Percentiles rank a stretch among this genome's conserved stretches.
phyloP scores from a whole-genome alignment of 2,888 invertebrate genomes.

The Diogma glabrata region DNA sequence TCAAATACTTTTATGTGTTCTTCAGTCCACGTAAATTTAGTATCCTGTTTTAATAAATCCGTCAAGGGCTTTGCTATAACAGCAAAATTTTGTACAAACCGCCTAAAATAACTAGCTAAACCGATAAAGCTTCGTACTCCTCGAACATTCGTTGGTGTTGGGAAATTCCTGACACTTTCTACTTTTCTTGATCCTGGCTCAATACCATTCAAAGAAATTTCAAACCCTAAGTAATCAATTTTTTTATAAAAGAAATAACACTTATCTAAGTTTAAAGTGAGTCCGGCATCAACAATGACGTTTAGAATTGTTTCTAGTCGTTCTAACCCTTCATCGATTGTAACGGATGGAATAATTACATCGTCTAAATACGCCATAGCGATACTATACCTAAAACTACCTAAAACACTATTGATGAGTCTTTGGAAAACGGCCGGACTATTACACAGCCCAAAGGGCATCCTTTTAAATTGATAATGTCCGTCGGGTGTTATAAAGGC shows the following conservation, averaged over 20 bases:
- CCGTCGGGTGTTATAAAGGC: slow-evolving; percentile 20
- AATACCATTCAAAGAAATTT: slow-evolving; percentile 13
- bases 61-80: slow-evolving; percentile 3
- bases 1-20: slow-evolving; percentile 5
- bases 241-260: slow-evolving; percentile 19
- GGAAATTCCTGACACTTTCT: slow-evolving; percentile 14
- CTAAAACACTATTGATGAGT: slow-evolving; percentile 16
- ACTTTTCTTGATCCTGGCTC: slow-evolving; percentile 16
- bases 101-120: slow-evolving; percentile 4
- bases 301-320: background rate
- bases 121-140: slow-evolving; percentile 8
- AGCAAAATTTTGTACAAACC: slow-evolving; percentile 6
- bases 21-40: background rate
- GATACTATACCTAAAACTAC: slow-evolving; percentile 10
- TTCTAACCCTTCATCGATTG: slow-evolving; percentile 16
- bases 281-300: background rate
- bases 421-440: background rate
- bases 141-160: slow-evolving; percentile 15
- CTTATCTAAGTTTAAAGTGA: slow-evolving; percentile 14
- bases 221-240: slow-evolving; percentile 21
- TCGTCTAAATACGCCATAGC: slow-evolving; percentile 22
- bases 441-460: slow-evolving; percentile 10
- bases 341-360: slow-evolving; percentile 13
- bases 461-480: slow-evolving; percentile 19
- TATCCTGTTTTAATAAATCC: slow-evolving; percentile 7